Conservation (phyloP, 2,888 invertebrate species). For the Lagria hirta region DNA sequence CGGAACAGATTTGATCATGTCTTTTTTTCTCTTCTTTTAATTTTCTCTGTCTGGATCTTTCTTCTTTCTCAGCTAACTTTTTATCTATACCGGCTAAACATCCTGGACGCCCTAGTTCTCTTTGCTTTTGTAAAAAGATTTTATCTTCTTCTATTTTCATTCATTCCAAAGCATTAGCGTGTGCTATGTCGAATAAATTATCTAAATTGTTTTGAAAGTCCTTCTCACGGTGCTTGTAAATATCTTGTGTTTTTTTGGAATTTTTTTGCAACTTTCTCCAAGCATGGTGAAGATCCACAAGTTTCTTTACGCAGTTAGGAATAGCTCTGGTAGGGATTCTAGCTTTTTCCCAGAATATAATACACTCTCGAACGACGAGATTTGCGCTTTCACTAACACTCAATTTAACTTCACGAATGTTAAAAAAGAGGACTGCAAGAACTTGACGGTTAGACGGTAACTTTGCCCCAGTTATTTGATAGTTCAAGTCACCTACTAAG, state of each 20-base stretch:
- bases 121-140: slow-evolving; percentile 35
- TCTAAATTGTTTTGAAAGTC: slow-evolving; percentile 33
- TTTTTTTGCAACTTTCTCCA: slow-evolving; percentile 30
- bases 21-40: slow-evolving; percentile 5
- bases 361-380: slow-evolving; percentile 1
- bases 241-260: slow-evolving; percentile 16
- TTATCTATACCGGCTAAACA: slow-evolving; percentile 11
- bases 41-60: slow-evolving; percentile 11
- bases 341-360: slow-evolving; percentile 4
- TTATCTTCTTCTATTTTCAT: slow-evolving; percentile 40
- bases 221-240: slow-evolving; percentile 5
- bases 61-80: slow-evolving; percentile 8
- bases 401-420: no score
- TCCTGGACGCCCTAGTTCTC: slow-evolving; percentile 33
- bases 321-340: slow-evolving; percentile 1
- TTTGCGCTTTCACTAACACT: slow-evolving; percentile 3
- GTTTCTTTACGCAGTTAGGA: slow-evolving; percentile 4
- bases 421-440: no score
- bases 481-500: no score
- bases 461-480: no score
- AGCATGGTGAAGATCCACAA: slow-evolving; percentile 1
- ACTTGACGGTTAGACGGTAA: no score
- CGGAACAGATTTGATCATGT: slow-evolving; percentile 3
- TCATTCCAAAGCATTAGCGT: slow-evolving; percentile 25
- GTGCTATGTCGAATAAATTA: slow-evolving; percentile 31